Conservation (phyloP, 2,888 invertebrate species). For the Camponotus fellah region DNA sequence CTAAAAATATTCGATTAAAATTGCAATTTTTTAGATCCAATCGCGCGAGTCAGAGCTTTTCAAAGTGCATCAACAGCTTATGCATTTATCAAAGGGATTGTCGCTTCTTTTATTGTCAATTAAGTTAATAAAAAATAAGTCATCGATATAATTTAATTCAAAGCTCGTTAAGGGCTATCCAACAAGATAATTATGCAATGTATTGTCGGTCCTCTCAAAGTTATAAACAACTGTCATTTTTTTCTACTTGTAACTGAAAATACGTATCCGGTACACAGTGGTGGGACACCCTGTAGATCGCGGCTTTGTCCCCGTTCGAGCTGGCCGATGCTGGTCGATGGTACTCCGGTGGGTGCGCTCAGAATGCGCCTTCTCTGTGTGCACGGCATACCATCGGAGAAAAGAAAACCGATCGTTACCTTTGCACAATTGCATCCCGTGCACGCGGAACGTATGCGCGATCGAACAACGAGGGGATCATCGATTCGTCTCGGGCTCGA, state of each 20-base stretch:
- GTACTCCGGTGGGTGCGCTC: slow-evolving; percentile 78
- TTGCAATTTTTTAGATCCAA: neutral
- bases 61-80: neutral
- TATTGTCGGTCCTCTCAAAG: neutral
- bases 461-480: slow-evolving; percentile 66
- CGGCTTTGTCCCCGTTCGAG: slow-evolving; percentile 69
- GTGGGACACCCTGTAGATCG: slow-evolving; percentile 51
- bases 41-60: neutral
- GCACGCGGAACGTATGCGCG: slow-evolving; percentile 69
- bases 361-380: slow-evolving; percentile 80
- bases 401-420: slow-evolving; percentile 81
- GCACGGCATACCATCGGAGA: slow-evolving; percentile 76
- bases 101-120: neutral
- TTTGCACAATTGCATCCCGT: slow-evolving; percentile 80
- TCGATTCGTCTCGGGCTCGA: slow-evolving; percentile 69
- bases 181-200: neutral
- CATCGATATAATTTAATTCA: neutral
- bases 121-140: neutral
- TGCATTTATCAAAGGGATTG: neutral
- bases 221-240: neutral
- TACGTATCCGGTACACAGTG: slow-evolving; percentile 32
- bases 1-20: slow-evolving; percentile 8
- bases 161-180: neutral
- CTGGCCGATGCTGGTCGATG: slow-evolving; percentile 67
- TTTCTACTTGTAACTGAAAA: neutral